phyloP scores from a whole-genome alignment of 2,888 invertebrate species.

The Lysandra coridon region DNA sequence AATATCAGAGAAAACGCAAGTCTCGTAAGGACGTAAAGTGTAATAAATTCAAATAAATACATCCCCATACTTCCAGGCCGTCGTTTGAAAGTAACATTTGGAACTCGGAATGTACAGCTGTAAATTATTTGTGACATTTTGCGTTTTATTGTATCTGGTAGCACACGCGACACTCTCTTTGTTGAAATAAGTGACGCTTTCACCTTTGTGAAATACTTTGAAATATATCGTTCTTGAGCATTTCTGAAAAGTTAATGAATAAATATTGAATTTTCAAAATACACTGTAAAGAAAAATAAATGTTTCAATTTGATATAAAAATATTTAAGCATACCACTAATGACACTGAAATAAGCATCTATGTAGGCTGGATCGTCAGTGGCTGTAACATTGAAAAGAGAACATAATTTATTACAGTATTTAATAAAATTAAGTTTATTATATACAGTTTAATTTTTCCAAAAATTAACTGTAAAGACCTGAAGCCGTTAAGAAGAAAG shows the following conservation, averaged over 20 bases:
- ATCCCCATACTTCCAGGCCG: slow-evolving; percentile 16
- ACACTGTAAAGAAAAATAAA: background rate
- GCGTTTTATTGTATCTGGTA: slow-evolving; percentile 27
- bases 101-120: slow-evolving; percentile 24
- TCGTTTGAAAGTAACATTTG: slow-evolving; percentile 30
- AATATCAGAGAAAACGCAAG: slow-evolving; percentile 18
- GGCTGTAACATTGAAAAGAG: too few relatives aligned
- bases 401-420: too few relatives aligned
- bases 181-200: slow-evolving; percentile 13
- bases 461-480: too few relatives aligned
- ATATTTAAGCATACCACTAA: too few relatives aligned
- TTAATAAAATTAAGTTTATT: too few relatives aligned
- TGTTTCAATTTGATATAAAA: background rate
- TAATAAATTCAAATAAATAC: slow-evolving; percentile 31
- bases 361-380: too few relatives aligned
- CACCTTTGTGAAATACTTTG: background rate
- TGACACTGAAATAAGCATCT: too few relatives aligned
- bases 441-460: too few relatives aligned
- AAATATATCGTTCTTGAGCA: background rate
- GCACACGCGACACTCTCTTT: slow-evolving; percentile 7
- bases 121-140: slow-evolving; percentile 30
- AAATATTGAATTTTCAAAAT: background rate
- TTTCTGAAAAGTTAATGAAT: slow-evolving; percentile 17
- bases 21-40: slow-evolving; percentile 22
- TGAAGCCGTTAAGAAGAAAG: too few relatives aligned